Percentiles rank a stretch among this genome's conserved stretches.
These are phyloP conservation scores for Sceloporus tristichus DNA, from an alignment of 2,113 vertebrate species.

Conservation along the genomic window DNA sequence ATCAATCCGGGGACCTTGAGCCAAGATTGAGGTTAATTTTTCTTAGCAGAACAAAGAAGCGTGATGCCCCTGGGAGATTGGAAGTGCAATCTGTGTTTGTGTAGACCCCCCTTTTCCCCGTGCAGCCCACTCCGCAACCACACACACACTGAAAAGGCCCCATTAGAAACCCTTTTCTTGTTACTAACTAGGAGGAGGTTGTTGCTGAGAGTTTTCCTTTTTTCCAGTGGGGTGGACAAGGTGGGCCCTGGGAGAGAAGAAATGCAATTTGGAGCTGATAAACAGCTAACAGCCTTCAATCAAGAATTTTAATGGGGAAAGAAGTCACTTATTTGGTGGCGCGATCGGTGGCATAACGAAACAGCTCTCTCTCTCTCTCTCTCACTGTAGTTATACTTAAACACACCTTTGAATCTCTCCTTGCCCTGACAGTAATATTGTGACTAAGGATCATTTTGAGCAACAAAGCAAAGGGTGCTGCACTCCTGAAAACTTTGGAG, in stretches of 20 bases:
- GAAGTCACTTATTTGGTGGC: slow-evolving; percentile 39
- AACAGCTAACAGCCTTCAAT: slow-evolving; percentile 76
- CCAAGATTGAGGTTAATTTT: slow-evolving; percentile 88
- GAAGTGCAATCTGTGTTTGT: slow-evolving; percentile 78
- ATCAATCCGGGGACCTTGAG: slow-evolving; percentile 88
- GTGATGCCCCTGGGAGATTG: slow-evolving; percentile 72
- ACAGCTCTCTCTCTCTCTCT: slow-evolving; percentile 50
- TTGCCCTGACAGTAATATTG: not conserved
- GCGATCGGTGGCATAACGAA: slow-evolving; percentile 64
- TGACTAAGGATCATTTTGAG: not conserved
- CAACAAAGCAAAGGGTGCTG: slow-evolving; percentile 1
- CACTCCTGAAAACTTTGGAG: slow-evolving; percentile 59
- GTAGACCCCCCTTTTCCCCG: slow-evolving; percentile 27
- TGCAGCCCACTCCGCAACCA: no score
- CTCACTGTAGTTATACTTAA: slow-evolving; percentile 76
- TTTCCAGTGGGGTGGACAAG: slow-evolving; percentile 14
- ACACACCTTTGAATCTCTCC: slow-evolving; percentile 39
- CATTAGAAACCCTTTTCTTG: slow-evolving; percentile 78
- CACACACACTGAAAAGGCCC: slow-evolving; percentile 61
- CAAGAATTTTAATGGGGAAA: slow-evolving; percentile 76
- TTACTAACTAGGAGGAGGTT: slow-evolving; percentile 64
- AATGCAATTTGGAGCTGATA: slow-evolving; percentile 74
- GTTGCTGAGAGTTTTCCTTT: slow-evolving; percentile 54
- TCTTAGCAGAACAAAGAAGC: slow-evolving; percentile 88
- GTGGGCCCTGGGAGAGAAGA: slow-evolving; percentile 63